Base-by-base conservation (phyloP, 2,888 invertebrate genomes). In the Acrobasis repandana region DNA sequence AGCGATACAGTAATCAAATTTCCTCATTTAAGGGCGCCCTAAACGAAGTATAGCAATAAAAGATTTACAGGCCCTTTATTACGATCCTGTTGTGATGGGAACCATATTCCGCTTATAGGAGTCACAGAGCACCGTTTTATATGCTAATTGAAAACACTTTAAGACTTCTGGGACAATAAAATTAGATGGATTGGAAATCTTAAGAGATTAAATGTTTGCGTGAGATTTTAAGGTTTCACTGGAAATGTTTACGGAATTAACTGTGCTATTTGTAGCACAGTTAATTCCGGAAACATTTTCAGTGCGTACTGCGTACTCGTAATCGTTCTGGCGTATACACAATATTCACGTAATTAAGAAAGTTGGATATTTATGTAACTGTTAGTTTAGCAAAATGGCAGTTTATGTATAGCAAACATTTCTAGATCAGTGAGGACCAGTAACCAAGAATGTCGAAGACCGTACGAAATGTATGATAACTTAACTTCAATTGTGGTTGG, bases 71-170 rank as follows among this genome's bases (percentile, higher is more conserved):
- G 46, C 43, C 28, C 38, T 28, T 46, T 56, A 52, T 36, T 52
- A 47, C 56, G 56, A 56, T 47, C 56, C 28, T 56, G 46, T 46
- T 28, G 47, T 47, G 56, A 56, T 47, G 46, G 46, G 9, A 15
- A 48, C 57, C 57, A 58, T 58, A 36, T 48, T 58, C n/a, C 15
- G 33, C 71, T 75, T 71, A 73, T 70, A 60, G 67, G 61, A 67
- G 72, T 65, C 71, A 43, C 68, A 72, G 67, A 67, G 69, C 70
- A 72, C 70, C 75, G 70, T 74, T 81, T 80, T 80, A 75, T 78
- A 80, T 77, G 75, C 72, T 74, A 80, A 83, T 80, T 80, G 71
- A 76, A 78, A 75, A 74, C 72, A 72, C 68, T 68, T 63, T 65
- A 62, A 69, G 67, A 52, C 59, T 61, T 64, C 61, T 11, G 46